Evolutionary conservation across 2,888 invertebrate species (phyloP).

Genomic region (Drosophila suboccidentalis): DNA sequence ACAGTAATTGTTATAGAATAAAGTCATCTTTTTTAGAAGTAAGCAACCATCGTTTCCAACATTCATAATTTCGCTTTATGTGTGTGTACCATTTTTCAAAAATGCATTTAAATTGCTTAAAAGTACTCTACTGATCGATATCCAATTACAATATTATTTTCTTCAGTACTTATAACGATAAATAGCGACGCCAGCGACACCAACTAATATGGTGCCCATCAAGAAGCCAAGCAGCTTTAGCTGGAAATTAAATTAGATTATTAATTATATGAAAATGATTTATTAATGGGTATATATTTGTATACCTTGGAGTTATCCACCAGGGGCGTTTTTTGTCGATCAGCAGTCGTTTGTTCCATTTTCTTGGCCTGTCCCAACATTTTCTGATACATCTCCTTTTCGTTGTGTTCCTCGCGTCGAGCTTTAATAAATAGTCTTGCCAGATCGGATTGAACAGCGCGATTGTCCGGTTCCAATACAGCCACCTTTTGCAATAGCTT

Average conservation of each 20-base stretch:
- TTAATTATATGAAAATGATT: neutral
- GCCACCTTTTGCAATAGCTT: constrained; percentile 88
- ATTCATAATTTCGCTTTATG: constrained; percentile 62
- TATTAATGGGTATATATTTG: too few relatives aligned
- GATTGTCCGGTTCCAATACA: constrained; percentile 89
- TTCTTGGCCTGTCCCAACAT: constrained; percentile 88
- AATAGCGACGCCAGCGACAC: constrained; percentile 90
- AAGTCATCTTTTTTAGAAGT: constrained; percentile 31
- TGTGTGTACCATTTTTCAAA: constrained; percentile 44
- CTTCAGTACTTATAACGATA: constrained; percentile 89
- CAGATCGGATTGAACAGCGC: constrained; percentile 88
- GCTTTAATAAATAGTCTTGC: constrained; percentile 87
- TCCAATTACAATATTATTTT: constrained; percentile 12
- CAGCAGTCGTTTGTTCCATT: constrained; percentile 83
- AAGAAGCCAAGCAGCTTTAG: constrained; percentile 85
- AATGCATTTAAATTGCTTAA: constrained; percentile 71
- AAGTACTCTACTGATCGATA: constrained; percentile 10
- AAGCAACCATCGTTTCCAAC: constrained; percentile 61
- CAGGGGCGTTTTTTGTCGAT: constrained; percentile 77
- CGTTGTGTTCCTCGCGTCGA: constrained; percentile 87
- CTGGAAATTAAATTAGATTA: constrained; percentile 63
- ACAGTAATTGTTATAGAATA: constrained; percentile 50
- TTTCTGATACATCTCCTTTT: constrained; percentile 89
- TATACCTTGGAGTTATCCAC: constrained; percentile 84
- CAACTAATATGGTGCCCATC: constrained; percentile 90